Conservation (phyloP, 1,140 invertebrate genomes). For the Pararge aegeria region DNA sequence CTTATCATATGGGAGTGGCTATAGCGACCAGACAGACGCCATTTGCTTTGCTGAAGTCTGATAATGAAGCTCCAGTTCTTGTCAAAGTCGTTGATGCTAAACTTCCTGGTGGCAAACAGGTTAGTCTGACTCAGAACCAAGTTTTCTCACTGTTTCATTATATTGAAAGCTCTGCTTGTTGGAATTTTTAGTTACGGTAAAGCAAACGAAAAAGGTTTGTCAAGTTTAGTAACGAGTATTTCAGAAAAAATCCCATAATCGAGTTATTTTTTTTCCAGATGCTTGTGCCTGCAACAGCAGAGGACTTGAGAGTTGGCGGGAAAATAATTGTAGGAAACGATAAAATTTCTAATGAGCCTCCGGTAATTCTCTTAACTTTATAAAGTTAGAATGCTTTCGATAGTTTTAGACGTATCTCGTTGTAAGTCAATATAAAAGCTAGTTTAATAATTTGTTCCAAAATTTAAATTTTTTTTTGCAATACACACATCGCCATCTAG, state of each 20-base stretch:
- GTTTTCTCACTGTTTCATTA: too few species aligned
- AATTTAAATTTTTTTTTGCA: too few species aligned
- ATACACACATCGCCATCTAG: too few species aligned
- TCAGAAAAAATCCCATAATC: too few species aligned
- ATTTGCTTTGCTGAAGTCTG: conserved; percentile 65
- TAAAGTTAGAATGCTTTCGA: too few species aligned
- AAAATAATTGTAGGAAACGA: conserved; percentile 62
- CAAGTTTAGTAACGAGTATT: too few species aligned
- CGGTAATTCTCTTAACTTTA: conserved; percentile 27
- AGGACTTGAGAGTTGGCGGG: conserved; percentile 62
- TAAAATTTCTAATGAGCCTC: conserved; percentile 21
- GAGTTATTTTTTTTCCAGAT: conserved; percentile 54
- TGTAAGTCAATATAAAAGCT: too few species aligned
- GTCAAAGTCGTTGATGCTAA: conserved; percentile 69
- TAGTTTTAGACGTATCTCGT: too few species aligned
- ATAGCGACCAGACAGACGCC: conserved; percentile 63
- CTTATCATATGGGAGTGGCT: conserved; percentile 68
- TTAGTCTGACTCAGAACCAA: conserved; percentile 11
- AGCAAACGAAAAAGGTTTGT: too few species aligned
- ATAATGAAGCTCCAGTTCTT: conserved; percentile 54
- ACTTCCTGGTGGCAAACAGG: conserved; percentile 67
- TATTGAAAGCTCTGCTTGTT: too few species aligned
- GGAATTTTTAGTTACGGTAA: too few species aligned
- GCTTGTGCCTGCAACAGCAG: conserved; percentile 67
- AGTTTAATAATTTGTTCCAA: too few species aligned